These are phyloP conservation scores for Metalampra italica DNA, from an alignment of 2,888 invertebrate species.

Conservation along the genomic window DNA sequence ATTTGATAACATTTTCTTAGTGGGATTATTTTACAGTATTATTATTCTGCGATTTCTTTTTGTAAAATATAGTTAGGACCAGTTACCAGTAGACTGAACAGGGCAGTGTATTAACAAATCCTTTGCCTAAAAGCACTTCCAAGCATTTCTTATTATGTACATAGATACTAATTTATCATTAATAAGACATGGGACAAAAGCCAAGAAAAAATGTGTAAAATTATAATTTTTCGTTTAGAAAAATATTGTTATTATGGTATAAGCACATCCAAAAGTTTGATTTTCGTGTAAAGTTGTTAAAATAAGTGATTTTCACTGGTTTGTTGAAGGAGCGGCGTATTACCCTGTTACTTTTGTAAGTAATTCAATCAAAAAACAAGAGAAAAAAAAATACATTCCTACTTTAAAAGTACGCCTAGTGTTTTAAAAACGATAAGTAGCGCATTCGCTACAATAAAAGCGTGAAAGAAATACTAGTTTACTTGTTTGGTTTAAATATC, in stretches of 20 bases:
- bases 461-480: too few relatives aligned
- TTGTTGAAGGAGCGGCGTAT: slow-evolving; percentile 21
- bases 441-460: too few relatives aligned
- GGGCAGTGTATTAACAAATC: slow-evolving; percentile 2
- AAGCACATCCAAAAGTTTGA: slow-evolving; percentile 56
- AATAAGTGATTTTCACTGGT: slow-evolving; percentile 20
- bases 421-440: too few relatives aligned
- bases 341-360: slow-evolving; percentile 46
- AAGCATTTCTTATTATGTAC: not conserved
- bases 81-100: slow-evolving; percentile 2
- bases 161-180: not conserved
- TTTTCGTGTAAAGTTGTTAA: slow-evolving; percentile 21
- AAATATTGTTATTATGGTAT: slow-evolving; percentile 47
- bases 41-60: not conserved
- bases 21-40: too few relatives aligned
- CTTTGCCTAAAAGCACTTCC: slow-evolving; percentile 2
- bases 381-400: too few relatives aligned
- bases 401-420: too few relatives aligned
- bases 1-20: not conserved
- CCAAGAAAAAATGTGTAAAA: slow-evolving; percentile 29
- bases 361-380: not conserved
- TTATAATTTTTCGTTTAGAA: slow-evolving; percentile 39
- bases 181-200: slow-evolving; percentile 26
- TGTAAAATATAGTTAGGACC: not conserved
- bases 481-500: too few relatives aligned